A percentile compares a stretch with the other conserved stretches of the same genome.
phyloP scores from a whole-genome alignment of 2,888 invertebrate genomes.

The Amblyjoppa proteus region DNA sequence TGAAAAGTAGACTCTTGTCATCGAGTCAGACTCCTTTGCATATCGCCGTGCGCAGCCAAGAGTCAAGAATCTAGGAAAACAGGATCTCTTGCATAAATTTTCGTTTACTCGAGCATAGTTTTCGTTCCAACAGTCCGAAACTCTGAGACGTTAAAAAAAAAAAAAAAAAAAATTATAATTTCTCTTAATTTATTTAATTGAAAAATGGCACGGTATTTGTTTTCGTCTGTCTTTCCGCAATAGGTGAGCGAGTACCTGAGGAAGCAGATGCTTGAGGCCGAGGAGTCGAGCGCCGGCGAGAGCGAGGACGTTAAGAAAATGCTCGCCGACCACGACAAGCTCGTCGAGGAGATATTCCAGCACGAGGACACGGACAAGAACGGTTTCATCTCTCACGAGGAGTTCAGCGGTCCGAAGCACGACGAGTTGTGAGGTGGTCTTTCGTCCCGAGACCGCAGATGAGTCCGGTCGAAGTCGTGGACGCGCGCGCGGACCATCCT shows the following conservation, averaged over 20 bases:
- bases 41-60: slow-evolving; percentile 45
- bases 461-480: slow-evolving; percentile 42
- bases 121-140: no score
- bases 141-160: background rate
- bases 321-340: slow-evolving; percentile 95
- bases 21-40: slow-evolving; percentile 3
- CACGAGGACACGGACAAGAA: slow-evolving; percentile 99
- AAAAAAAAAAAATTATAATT: background rate
- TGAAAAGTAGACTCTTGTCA: background rate
- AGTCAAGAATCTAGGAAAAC: slow-evolving; percentile 61
- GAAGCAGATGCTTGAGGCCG: slow-evolving; percentile 95
- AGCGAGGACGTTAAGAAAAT: slow-evolving; percentile 93
- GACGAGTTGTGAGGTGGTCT: slow-evolving; percentile 93
- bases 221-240: slow-evolving; percentile 59
- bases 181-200: slow-evolving; percentile 10
- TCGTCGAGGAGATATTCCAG: slow-evolving; percentile 98
- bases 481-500: slow-evolving; percentile 27
- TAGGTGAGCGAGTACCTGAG: slow-evolving; percentile 97
- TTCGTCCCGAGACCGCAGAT: slow-evolving; percentile 59
- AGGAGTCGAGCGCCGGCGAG: slow-evolving; percentile 87
- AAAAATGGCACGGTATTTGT: slow-evolving; percentile 2
- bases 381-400: slow-evolving; percentile 97
- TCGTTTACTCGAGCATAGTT: background rate
- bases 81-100: background rate
- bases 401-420: slow-evolving; percentile 98